Evolutionary conservation across 1,140 invertebrate species (phyloP), one percentile per base, ranked within the genome.

Genomic region (Brachionus manjavacas): DNA sequence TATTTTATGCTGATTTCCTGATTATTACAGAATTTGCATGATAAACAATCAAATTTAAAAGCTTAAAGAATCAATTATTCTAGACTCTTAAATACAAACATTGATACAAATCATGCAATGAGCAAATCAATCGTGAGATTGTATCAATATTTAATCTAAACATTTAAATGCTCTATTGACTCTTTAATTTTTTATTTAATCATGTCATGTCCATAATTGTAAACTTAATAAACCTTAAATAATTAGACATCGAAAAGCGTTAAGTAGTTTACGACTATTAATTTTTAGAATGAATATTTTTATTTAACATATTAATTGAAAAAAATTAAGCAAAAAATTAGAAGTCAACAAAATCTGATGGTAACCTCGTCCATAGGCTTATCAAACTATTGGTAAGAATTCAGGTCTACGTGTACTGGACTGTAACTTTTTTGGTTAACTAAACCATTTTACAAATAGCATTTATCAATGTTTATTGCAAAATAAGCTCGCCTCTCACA

Each of bases 121-220:
- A 55, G 7, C 52, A 55, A 55, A 72, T 72, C 31, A 39, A 72
- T 72, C 31, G 31, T 72, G 31, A 39, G 16, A 72, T 39, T 39
- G 16, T 35, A 3, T 72, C 28, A 72, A 72, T 72, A 72, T 72
- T 72, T 72, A 16, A 7, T 4, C 12, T 39, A 41, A 41, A 41
- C 35, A 72, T 35, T 35, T 39, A 35, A 35, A 70, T 70, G 68
- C 68, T 72, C 68, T 39, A 72, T 72, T 72, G 68, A 72, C n/a
- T 72, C 7, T 68, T 35, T 68, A 28, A 68, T n/a, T 31, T 68
- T 20, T 14, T 72, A 72, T 41, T 72, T 72, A 72, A 72, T 72
- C 68, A 16, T 72, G 35, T 35, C 68, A 72, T 41, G 68, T 72
- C 16, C 16, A 28, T n/a, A 72, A 72, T 39, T n/a, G n/a, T 39